Evolutionary conservation across 2,888 invertebrate species (phyloP).

Genomic region (Hedya salicella): DNA sequence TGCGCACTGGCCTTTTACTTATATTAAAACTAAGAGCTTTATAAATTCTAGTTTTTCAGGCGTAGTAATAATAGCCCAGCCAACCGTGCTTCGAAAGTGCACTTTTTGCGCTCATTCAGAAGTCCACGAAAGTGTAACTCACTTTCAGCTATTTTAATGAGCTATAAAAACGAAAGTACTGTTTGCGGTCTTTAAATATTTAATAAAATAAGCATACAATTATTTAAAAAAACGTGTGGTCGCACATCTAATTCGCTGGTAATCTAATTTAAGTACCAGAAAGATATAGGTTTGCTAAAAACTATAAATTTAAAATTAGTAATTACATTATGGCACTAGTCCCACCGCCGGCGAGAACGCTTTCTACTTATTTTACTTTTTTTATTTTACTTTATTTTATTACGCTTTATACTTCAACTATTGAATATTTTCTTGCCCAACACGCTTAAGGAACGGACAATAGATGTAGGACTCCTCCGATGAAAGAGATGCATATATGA

Average conservation of each 20-base stretch:
- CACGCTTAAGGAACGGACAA: too few relatives aligned
- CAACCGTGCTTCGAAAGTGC: slow-evolving; percentile 1
- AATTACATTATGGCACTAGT: too few relatives aligned
- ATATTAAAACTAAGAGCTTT: slow-evolving; percentile 22
- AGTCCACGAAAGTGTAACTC: slow-evolving; percentile 15
- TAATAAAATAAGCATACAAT: not conserved
- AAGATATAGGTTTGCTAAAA: too few relatives aligned
- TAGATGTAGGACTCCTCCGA: too few relatives aligned
- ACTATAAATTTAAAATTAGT: too few relatives aligned
- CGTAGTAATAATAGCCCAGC: slow-evolving; percentile 3
- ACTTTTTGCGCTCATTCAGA: slow-evolving; percentile 1
- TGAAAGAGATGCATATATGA: too few relatives aligned
- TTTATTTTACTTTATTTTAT: too few relatives aligned
- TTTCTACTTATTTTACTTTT: too few relatives aligned
- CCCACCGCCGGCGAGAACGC: too few relatives aligned
- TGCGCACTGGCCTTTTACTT: not conserved
- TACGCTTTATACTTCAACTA: too few relatives aligned
- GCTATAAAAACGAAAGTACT: slow-evolving; percentile 15
- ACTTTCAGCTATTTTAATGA: slow-evolving; percentile 26
- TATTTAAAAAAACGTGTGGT: not conserved
- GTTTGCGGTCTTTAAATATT: not conserved
- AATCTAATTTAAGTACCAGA: too few relatives aligned
- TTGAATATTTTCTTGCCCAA: too few relatives aligned
- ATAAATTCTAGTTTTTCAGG: slow-evolving; percentile 20
- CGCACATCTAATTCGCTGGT: not conserved